Conservation (phyloP, 2,797 vertebrate species). For the Acanthurus lineatus region DNA sequence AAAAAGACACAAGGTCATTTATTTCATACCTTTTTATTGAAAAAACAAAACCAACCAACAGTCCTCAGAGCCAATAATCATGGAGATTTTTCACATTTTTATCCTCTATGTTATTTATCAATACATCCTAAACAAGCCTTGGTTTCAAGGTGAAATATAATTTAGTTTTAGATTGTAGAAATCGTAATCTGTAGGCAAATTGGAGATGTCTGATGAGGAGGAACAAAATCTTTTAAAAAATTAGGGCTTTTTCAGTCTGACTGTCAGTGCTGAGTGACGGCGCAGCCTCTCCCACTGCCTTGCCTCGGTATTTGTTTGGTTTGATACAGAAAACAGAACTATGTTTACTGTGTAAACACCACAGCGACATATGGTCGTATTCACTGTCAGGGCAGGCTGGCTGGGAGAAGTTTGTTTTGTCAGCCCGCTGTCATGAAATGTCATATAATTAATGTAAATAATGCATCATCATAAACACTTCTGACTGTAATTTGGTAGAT, state of each 20-base stretch:
- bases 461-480: slow-evolving; percentile 17
- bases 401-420: slow-evolving; percentile 9
- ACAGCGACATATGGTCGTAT: background rate
- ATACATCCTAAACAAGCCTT: background rate
- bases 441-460: slow-evolving; percentile 12
- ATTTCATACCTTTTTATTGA: slow-evolving; percentile 46
- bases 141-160: background rate
- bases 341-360: slow-evolving; percentile 71
- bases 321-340: slow-evolving; percentile 23
- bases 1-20: slow-evolving; percentile 46
- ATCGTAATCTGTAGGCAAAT: background rate
- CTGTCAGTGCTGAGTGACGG: background rate
- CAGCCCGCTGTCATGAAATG: background rate
- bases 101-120: background rate
- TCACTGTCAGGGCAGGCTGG: background rate
- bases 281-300: background rate
- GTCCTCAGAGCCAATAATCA: slow-evolving; percentile 4
- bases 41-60: slow-evolving; percentile 39
- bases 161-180: background rate
- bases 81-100: background rate
- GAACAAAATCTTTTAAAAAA: too few relatives aligned
- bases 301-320: too few relatives aligned
- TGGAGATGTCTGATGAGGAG: slow-evolving; percentile 1
- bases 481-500: slow-evolving; percentile 16
- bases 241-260: background rate